phyloP scores from a whole-genome alignment of 2,797 vertebrate species.

The Spinus pinus region DNA sequence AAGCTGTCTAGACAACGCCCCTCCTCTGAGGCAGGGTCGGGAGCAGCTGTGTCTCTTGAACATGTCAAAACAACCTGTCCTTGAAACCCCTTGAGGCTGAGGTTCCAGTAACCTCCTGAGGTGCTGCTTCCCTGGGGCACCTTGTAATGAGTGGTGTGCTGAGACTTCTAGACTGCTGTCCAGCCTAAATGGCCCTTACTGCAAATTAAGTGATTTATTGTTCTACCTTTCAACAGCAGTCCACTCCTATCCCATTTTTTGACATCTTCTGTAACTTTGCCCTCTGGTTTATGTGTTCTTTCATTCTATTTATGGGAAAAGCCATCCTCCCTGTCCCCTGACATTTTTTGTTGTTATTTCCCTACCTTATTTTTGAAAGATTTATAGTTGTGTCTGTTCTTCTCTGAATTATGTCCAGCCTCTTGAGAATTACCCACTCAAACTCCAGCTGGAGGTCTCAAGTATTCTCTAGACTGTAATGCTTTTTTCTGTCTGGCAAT shows the following conservation, averaged over 20 bases:
- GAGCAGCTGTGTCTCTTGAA: background rate
- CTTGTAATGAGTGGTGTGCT: background rate
- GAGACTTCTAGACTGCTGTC: background rate
- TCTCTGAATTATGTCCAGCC: background rate
- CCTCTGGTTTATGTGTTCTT: background rate
- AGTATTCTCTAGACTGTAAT: background rate
- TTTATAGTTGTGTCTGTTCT: background rate
- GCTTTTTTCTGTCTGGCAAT: background rate
- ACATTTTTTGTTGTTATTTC: background rate
- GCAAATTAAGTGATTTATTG: background rate
- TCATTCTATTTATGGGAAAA: background rate
- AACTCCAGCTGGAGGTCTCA: background rate
- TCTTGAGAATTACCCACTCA: background rate
- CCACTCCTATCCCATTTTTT: background rate
- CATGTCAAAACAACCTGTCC: background rate
- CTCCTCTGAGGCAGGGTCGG: background rate
- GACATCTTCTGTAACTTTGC: background rate
- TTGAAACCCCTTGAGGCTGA: background rate
- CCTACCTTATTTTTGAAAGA: background rate
- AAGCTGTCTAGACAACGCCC: background rate
- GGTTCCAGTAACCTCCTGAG: background rate
- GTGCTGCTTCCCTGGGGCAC: background rate
- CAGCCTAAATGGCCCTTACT: background rate
- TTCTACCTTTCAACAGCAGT: background rate
- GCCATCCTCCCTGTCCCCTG: fast-evolving